A percentile compares a stretch with the other conserved stretches of the same genome.
Conservation (phyloP, 2,113 vertebrate species). For the Formicarius rufipectus region DNA sequence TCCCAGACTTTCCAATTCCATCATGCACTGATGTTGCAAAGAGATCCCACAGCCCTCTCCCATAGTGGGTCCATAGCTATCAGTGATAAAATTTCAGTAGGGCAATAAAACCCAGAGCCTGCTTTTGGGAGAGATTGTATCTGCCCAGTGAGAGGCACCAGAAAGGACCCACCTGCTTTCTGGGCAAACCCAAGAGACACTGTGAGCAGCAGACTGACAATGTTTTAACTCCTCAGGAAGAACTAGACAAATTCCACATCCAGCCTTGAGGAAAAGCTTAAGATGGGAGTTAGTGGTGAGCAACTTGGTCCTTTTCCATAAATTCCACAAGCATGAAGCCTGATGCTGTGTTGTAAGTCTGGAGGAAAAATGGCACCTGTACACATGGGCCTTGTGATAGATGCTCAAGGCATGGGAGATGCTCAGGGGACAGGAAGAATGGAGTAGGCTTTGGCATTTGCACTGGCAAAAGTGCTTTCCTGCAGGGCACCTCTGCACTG, state of each 20-base stretch:
- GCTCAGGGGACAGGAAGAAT: neutral
- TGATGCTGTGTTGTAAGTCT: accelerated
- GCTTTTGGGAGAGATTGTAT: neutral
- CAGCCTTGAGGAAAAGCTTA: neutral
- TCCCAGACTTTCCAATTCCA: neutral
- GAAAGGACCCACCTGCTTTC: neutral
- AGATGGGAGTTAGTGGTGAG: neutral
- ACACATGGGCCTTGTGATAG: too few species aligned
- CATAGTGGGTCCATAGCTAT: too few species aligned
- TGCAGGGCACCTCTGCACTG: neutral
- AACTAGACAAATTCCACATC: neutral
- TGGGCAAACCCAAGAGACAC: neutral
- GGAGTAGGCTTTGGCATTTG: neutral
- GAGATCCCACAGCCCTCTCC: too few species aligned
- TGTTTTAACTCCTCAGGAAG: neutral
- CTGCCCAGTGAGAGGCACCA: neutral
- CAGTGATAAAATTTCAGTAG: too few species aligned
- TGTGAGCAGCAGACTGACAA: neutral
- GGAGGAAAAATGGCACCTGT: neutral
- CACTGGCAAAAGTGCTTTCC: neutral
- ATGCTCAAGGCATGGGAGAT: neutral
- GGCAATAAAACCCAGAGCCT: neutral
- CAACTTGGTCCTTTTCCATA: neutral
- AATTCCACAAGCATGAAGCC: neutral
- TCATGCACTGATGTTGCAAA: too few species aligned